Conservation (phyloP, 2,888 invertebrate genomes). For the Scrobipalpa costella region DNA sequence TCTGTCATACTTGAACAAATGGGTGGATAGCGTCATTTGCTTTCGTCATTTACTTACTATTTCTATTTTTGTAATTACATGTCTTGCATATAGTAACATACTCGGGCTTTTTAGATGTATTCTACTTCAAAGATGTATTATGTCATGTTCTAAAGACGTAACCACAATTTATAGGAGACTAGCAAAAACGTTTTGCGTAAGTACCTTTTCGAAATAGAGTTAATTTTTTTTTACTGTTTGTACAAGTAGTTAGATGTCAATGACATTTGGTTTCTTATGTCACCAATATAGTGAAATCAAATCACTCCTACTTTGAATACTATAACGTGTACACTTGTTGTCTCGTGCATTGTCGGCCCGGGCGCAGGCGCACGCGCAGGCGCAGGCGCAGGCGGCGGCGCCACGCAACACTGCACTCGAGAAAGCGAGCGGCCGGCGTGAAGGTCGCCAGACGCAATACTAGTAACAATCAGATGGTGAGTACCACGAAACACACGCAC, state of each 20-base stretch:
- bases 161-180: too few species aligned
- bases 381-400: neutral
- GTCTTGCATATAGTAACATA: neutral
- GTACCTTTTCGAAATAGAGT: too few species aligned
- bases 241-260: too few species aligned
- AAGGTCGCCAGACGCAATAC: conserved; percentile 23
- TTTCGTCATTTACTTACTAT: neutral
- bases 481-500: neutral
- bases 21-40: neutral
- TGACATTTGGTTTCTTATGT: too few species aligned
- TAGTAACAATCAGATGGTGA: neutral
- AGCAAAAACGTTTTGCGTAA: too few species aligned
- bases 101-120: neutral
- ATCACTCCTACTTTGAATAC: neutral
- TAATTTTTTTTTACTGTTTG: too few species aligned
- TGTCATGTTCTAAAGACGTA: too few species aligned
- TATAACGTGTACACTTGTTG: neutral
- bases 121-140: too few species aligned
- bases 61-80: neutral
- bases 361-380: neutral
- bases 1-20: neutral
- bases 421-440: conserved; percentile 22
- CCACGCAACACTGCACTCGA: conserved; percentile 14
- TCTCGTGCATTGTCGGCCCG: neutral
- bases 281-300: neutral